Evolutionary conservation across 2,888 invertebrate genomes (phyloP), one percentile per base, ranked within the genome.

Genomic region (Vesta saturnalis): DNA sequence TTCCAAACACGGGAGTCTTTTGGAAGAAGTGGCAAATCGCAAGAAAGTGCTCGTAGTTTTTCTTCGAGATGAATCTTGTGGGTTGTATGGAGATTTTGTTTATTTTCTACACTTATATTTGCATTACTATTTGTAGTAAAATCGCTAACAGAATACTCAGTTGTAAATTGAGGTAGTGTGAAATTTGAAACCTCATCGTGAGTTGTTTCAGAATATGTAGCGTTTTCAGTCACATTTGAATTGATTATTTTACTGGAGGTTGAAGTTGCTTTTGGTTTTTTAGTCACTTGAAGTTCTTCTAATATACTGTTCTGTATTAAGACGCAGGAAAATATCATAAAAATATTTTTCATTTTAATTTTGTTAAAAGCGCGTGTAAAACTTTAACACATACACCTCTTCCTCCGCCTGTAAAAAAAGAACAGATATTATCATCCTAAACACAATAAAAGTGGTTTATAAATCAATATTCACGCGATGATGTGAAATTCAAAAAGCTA

Each of bases 1-100:
- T 90, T 88, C 91, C 91, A 91, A 73, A 91, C 84, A 71, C 89
- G 87, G 55, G 90, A 89, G 78, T 90, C 89, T 71, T 86, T 85
- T 58, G 90, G 90, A 77, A 90, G 83, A 77, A 88, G 87, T 73
- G 89, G 89, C 76, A 91, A 85, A 81, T 91, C 90, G 77, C 91
- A 91, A 80, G 89, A 89, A 75, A 90, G 83, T 56, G 88, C 87
- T 80, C 87, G 89, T 77, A 90, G 85, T 80, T 89, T 88, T 84
- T 90, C 90, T 82, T 89, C 89, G 70, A 88, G 81, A 73, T 87
- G 85, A 76, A 87, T 79, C 69, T 86, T 70, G 49, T 70, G 70
- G 1, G 60, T 64, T 21, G 60, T 39, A 21, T 58, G 52, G 22
- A 63, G 64, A 43, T 64, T 64, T n/a, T 60, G 54, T 19, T 55